Conservation (phyloP, 2,113 vertebrate genomes). For the Lagopus leucura region DNA sequence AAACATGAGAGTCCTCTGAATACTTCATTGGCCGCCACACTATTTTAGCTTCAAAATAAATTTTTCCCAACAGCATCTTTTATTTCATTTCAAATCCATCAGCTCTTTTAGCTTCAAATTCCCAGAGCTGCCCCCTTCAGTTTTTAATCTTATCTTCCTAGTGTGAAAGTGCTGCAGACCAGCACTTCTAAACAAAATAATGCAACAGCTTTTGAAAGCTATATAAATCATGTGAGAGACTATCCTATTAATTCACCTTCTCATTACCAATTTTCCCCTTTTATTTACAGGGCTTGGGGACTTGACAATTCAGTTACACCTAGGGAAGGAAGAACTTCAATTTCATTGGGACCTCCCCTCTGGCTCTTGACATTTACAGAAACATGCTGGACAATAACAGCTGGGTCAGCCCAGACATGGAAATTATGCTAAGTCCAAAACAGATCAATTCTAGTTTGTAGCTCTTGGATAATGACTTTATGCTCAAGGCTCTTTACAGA, state of each 20-base stretch:
- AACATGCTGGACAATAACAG: slow-evolving; percentile 29
- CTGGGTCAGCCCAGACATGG: not conserved
- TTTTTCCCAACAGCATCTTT: slow-evolving; percentile 54
- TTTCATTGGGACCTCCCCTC: slow-evolving; percentile 51
- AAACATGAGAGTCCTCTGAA: slow-evolving; percentile 18
- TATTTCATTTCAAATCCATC: slow-evolving; percentile 63
- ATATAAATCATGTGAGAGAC: slow-evolving; percentile 45
- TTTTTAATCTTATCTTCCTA: slow-evolving; percentile 64
- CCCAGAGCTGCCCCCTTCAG: slow-evolving; percentile 49
- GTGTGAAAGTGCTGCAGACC: slow-evolving; percentile 49
- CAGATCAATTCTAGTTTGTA: slow-evolving; percentile 45
- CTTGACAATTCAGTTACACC: slow-evolving; percentile 46
- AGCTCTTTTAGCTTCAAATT: slow-evolving; percentile 47
- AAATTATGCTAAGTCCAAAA: slow-evolving; percentile 45
- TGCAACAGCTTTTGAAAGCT: slow-evolving; percentile 60
- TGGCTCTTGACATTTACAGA: slow-evolving; percentile 65
- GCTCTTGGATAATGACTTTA: slow-evolving; percentile 9
- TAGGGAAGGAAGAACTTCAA: slow-evolving; percentile 8
- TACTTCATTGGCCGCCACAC: not conserved
- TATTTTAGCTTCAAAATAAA: slow-evolving; percentile 37
- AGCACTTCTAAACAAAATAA: slow-evolving; percentile 61
- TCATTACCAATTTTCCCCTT: slow-evolving; percentile 51
- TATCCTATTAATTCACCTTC: slow-evolving; percentile 59
- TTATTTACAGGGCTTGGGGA: slow-evolving; percentile 44
- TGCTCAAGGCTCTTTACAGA: slow-evolving; percentile 31